Evolutionary conservation across 2,113 vertebrate species (phyloP).

Genomic region (Microtus pennsylvanicus): DNA sequence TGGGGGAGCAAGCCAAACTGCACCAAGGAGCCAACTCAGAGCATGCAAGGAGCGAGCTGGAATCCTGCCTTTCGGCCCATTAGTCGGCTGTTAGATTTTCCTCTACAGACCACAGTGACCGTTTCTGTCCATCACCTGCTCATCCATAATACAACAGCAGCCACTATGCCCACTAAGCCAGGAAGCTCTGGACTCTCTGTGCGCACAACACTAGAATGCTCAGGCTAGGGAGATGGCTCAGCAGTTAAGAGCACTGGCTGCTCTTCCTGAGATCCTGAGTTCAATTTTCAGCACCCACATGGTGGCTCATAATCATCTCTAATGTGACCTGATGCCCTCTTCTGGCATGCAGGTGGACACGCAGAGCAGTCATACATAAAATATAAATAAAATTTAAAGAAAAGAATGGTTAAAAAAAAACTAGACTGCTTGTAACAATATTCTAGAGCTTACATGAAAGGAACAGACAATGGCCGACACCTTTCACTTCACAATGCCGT

Average conservation of each 20-base stretch:
- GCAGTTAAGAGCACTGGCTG: too few relatives aligned
- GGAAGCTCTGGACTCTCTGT: neutral
- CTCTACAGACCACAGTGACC: neutral
- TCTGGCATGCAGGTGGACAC: too few relatives aligned
- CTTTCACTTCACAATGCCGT: neutral
- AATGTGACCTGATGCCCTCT: too few relatives aligned
- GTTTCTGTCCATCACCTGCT: neutral
- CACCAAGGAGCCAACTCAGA: neutral
- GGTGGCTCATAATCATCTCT: too few relatives aligned
- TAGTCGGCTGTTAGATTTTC: neutral
- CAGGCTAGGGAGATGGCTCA: too few relatives aligned
- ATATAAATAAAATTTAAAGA: too few relatives aligned
- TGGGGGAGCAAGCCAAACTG: neutral
- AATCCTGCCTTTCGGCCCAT: neutral
- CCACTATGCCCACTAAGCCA: neutral
- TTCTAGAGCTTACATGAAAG: constrained; percentile 26
- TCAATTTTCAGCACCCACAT: too few relatives aligned
- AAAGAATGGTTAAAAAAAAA: neutral
- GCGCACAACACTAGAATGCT: neutral
- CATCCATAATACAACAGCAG: neutral
- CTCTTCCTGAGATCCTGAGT: too few relatives aligned
- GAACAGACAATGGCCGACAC: neutral
- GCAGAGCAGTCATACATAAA: too few relatives aligned
- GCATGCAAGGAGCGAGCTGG: too few relatives aligned
- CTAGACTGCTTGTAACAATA: neutral